Base-by-base conservation (phyloP, 1,140 invertebrate species). In the Arion vulgaris region DNA sequence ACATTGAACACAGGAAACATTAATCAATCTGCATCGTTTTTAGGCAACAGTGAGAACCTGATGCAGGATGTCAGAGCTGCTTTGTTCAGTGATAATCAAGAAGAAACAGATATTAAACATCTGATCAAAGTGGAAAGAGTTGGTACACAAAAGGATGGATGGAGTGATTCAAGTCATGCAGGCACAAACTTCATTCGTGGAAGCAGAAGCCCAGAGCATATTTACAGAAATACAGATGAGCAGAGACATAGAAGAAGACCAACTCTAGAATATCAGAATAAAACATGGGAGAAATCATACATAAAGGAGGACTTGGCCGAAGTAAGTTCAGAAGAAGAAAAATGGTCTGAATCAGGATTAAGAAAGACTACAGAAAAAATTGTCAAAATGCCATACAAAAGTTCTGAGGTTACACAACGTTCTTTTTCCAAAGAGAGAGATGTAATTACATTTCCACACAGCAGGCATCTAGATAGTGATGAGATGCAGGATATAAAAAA, bases 1-100 rank as follows among this genome's bases (percentile, higher is more conserved):
- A 81, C 86, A 66, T 28, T 80, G 28, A 73, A 87, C 68, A 81
- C 53, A 39, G 68, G 86, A 34, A 85, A 83, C 34, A 89, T 90
- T 23, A 87, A 91, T 82, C 86, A 91, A 72, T 86, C 84, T 26
- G 89, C 90, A 68, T 89, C 90, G 15, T 91, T 92, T 62, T 78
- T 92, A n/a, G 88, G 86, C 69, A 51, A 71, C 85, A 85, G 38
- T 72, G 90, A 72, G 83, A 74, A 38, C 75, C 83, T 76, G 0
- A 69, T 74, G 73, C 87, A 87, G 68, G 41, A 68, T 34, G n/a
- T 71, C 15, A 80, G 36, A 34, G 62, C 32, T 9, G 38, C 62
- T 1, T n/a, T 80, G 5, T 38, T 38, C 26, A 39, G 39, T 49
- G 28, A 49, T 1, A 45, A 45, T 0, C 26, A 71, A 15, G 62